Evolutionary conservation across 2,888 invertebrate species (phyloP), one percentile per base, ranked within the genome.

Genomic region (Athripsodes cinereus): DNA sequence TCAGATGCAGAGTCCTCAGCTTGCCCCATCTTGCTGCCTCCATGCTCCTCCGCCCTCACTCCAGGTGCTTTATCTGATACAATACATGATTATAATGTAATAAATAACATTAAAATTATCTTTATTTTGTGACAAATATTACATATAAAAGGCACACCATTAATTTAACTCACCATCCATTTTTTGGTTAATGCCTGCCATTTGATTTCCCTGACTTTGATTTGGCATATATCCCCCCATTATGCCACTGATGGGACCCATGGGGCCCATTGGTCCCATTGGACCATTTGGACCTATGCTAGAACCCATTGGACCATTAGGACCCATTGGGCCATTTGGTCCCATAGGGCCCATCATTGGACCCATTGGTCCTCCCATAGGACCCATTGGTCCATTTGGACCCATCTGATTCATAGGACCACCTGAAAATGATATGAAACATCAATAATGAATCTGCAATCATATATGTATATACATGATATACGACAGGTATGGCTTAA

Each of bases 231-330:
- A 57, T 20, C 60, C 60, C 2, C 57, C 54, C 46, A 56, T 54
- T 22, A 56, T 54, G 10, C 58, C 60, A 0, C 59, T 60, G 51
- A 57, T 59, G 2, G 60, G 63, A 11, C 63, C 63, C 61, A 62
- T 64, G 1, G 57, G 60, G 18, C 63, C 64, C 51, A 59, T 35
- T 31, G 62, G 66, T 61, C 62, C 67, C 60, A 66, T 66, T n/a
- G 59, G 64, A n/a, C 64, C 64, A 63, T 67, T 67, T 69, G 65
- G 69, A 5, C 68, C 68, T n/a, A n/a, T n/a, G 50, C 47, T 54
- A 8, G 58, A 59, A 20, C 64, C 64, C 61, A 61, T 64, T 21
- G 62, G 61, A 8, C 61, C 62, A 2, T 66, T 67, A 3, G 66
- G 67, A 0, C 68, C 68, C 68, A 69, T 69, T 2, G 69, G 69